These are phyloP conservation scores for Notechis scutatus DNA, from an alignment of 2,113 vertebrate genomes.

Conservation along the genomic window DNA sequence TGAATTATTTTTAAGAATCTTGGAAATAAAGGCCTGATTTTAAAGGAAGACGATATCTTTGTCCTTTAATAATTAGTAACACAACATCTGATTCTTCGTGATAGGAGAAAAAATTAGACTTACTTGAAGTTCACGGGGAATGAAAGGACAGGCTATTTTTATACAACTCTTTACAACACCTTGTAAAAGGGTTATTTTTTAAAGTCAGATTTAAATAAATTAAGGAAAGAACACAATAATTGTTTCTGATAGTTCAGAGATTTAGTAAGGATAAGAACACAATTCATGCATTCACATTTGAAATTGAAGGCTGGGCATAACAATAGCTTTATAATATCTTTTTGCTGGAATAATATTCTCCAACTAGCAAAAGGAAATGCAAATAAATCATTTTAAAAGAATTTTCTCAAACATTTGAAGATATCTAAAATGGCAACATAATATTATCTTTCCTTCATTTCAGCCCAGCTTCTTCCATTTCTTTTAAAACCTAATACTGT, in stretches of 20 bases:
- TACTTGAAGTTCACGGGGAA: neutral
- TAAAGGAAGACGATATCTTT: neutral
- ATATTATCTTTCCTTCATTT: neutral
- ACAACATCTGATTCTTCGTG: neutral
- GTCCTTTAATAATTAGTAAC: neutral
- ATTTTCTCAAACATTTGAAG: neutral
- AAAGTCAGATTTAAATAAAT: neutral
- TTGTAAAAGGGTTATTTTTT: neutral
- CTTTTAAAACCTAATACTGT: neutral
- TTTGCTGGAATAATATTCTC: constrained; percentile 1
- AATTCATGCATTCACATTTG: constrained; percentile 1
- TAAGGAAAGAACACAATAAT: neutral
- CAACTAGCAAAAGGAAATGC: neutral
- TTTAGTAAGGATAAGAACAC: neutral
- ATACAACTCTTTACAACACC: neutral
- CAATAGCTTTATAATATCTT: neutral
- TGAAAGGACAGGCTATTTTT: neutral
- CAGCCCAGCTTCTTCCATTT: constrained; percentile 1
- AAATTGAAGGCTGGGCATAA: constrained; percentile 10
- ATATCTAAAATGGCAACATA: neutral
- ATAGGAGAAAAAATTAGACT: neutral
- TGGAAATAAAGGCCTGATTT: neutral
- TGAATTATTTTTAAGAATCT: neutral
- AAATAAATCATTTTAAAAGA: constrained; percentile 10
- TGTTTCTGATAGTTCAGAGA: constrained; percentile 16